Base-by-base conservation (phyloP, 2,888 invertebrate species). In the Cynaeus angustus region DNA sequence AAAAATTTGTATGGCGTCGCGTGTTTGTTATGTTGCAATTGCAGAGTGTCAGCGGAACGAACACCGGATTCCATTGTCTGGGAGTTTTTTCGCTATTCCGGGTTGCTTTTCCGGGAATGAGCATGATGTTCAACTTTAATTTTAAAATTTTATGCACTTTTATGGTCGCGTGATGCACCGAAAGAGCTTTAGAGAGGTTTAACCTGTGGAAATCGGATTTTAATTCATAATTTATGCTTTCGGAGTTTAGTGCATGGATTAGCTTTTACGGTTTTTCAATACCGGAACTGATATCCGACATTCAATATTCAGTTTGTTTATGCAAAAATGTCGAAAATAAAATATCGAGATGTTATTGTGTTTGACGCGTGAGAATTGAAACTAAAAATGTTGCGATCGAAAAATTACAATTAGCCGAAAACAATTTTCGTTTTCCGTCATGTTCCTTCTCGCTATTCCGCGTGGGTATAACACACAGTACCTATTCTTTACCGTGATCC, bases 1-100 rank as follows among this genome's bases (percentile, higher is more conserved):
- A 46, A 46, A 56, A 41, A 56, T 56, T 12, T 38, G 16, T n/a
- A 58, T 10, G 48, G 28, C n/a, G 26, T 59, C 28, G 59, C 21
- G 46, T 14, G 21, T 41, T 41, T 12, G 41, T 41, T 4, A 12
- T 41, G 30, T 21, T 41, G 37, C 16, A 48, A 33, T 58, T 37
- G 12, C 14, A 33, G 28, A 10, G 14, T 37, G 46, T 46, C 46
- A 46, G 46, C 46, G 46, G 21, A 46, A 46, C n/a, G 41, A 13
- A 12, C 5, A 13, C 59, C 3, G 16, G 16, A 33, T 33, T 33
- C 9, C 33, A 33, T 33, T 33, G 33, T 33, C 33, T 33, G 33
- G 33, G 3, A 7, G n/a, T 7, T 33, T 33, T 33, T 33, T 33
- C 33, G 9, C 1, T 2, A 4, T 33, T 33, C 33, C 33, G 33